Percentiles rank a stretch among this genome's conserved stretches.
Evolutionary conservation across 2,113 vertebrate species (phyloP).

Genomic region (Ochotona curzoniae): DNA sequence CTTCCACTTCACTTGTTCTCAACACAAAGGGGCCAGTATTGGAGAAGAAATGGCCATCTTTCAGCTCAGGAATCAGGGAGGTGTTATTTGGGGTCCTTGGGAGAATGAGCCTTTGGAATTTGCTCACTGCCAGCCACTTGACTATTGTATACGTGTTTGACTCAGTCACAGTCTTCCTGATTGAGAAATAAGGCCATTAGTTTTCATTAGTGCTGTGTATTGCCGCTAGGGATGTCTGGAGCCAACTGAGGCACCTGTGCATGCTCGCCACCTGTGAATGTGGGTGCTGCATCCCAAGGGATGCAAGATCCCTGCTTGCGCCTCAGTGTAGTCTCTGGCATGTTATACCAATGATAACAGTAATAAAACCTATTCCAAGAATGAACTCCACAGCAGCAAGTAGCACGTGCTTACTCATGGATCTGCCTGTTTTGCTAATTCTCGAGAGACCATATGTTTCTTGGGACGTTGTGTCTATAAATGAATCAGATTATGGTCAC

Average conservation of each 20-base stretch:
- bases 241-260: accelerated
- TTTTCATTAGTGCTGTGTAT: background rate
- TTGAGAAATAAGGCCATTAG: background rate
- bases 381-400: background rate
- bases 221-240: background rate
- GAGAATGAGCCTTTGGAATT: background rate
- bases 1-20: background rate
- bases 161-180: background rate
- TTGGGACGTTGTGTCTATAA: background rate
- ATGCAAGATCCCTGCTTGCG: accelerated
- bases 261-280: too few species aligned
- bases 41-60: background rate
- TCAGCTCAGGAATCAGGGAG: background rate
- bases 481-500: background rate
- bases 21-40: accelerated
- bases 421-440: background rate
- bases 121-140: background rate
- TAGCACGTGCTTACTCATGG: background rate
- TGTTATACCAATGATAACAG: background rate
- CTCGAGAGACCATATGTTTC: background rate
- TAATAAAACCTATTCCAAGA: background rate
- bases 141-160: background rate
- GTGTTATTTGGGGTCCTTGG: background rate
- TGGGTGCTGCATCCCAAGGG: background rate
- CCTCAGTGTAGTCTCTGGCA: background rate